Conservation (phyloP, 2,888 invertebrate species). For the Ypsolopha sequella region DNA sequence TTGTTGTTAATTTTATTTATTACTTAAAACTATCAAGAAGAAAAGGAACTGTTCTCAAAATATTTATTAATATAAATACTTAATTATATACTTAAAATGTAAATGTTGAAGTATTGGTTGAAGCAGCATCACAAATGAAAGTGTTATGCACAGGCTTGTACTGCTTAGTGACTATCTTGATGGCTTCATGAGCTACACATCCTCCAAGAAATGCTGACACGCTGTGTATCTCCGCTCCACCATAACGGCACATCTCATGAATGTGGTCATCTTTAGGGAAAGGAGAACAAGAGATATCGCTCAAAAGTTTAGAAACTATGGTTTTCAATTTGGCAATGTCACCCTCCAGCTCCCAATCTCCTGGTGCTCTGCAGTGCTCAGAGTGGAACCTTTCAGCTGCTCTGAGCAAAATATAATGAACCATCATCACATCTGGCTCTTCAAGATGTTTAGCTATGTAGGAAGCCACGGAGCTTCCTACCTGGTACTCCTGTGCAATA, state of each 20-base stretch:
- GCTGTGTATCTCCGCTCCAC: constrained; percentile 94
- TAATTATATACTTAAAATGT: constrained; percentile 69
- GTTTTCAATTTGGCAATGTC: constrained; percentile 91
- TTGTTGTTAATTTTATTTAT: constrained; percentile 9
- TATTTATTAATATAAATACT: neutral
- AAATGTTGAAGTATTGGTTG: constrained; percentile 86
- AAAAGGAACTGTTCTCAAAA: neutral
- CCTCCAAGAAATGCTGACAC: constrained; percentile 93
- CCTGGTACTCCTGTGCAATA: constrained; percentile 86
- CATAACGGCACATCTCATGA: constrained; percentile 96
- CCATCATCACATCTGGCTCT: constrained; percentile 87
- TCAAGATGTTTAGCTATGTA: constrained; percentile 78
- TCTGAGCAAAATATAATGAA: constrained; percentile 90
- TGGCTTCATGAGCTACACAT: constrained; percentile 94
- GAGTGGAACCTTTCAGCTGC: constrained; percentile 92
- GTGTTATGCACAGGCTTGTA: constrained; percentile 97
- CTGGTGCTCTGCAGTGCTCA: constrained; percentile 92
- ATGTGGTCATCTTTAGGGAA: constrained; percentile 92
- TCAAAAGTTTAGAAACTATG: constrained; percentile 78
- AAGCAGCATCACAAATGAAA: constrained; percentile 94
- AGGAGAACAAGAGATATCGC: constrained; percentile 86
- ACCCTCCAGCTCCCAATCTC: constrained; percentile 89
- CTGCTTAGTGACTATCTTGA: constrained; percentile 95
- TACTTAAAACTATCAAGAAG: no score
- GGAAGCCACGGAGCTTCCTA: constrained; percentile 69